A percentile compares a stretch with the other conserved stretches of the same genome.
Conservation (phyloP, 2,888 invertebrate genomes). For the Microplitis manilae region DNA sequence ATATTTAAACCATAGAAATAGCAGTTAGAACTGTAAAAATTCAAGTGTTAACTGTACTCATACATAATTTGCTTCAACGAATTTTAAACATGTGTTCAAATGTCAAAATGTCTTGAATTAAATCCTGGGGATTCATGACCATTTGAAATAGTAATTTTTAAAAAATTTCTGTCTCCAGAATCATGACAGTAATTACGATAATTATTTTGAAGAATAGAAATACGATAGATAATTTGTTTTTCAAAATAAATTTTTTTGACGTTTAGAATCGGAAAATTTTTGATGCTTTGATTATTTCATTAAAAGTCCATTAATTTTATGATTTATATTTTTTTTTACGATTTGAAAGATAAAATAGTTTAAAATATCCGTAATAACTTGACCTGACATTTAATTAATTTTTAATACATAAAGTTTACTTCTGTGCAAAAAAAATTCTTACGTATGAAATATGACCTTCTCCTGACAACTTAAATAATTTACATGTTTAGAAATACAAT, state of each 20-base stretch:
- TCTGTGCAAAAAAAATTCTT: background rate
- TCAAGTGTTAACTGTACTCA: too few species aligned
- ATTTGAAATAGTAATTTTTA: too few species aligned
- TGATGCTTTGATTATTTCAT: background rate
- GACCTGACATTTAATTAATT: background rate
- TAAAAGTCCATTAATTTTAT: background rate
- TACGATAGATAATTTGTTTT: background rate
- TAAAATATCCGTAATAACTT: background rate
- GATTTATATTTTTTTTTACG: background rate
- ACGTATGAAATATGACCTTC: background rate
- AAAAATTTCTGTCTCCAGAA: background rate
- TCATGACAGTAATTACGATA: background rate
- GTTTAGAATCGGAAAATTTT: background rate
- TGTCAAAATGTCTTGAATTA: too few species aligned
- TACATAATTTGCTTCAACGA: too few species aligned
- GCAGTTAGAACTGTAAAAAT: too few species aligned
- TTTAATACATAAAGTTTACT: background rate
- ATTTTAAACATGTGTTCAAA: too few species aligned
- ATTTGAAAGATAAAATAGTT: background rate
- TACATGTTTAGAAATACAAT: background rate
- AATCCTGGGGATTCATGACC: too few species aligned
- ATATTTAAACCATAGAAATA: too few species aligned
- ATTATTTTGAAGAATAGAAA: background rate
- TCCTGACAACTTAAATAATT: background rate
- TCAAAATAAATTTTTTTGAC: background rate